Conservation (phyloP, 2,113 vertebrate genomes). For the Pterocles gutturalis region DNA sequence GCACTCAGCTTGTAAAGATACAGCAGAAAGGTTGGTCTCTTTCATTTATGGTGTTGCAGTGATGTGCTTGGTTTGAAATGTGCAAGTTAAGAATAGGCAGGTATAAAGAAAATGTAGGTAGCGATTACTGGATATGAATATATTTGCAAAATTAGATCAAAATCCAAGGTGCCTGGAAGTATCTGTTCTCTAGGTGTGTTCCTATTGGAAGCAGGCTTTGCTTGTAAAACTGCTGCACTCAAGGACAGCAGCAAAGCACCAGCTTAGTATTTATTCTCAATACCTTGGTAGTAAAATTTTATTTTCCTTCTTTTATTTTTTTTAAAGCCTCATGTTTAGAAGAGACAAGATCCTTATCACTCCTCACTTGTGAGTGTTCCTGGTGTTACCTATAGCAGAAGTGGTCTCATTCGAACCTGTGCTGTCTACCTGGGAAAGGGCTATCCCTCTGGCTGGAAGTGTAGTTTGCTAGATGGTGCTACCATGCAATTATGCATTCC, state of each 20-base stretch:
- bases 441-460: slow-evolving; percentile 36
- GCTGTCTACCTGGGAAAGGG: background rate
- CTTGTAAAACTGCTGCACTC: background rate
- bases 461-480: slow-evolving; percentile 31
- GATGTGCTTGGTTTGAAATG: background rate
- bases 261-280: background rate
- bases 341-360: accelerated
- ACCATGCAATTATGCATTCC: slow-evolving; percentile 60
- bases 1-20: background rate
- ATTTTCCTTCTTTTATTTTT: background rate
- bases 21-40: background rate
- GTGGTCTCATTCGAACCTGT: background rate
- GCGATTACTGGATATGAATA: background rate
- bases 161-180: background rate
- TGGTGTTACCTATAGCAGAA: background rate
- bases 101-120: background rate
- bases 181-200: background rate
- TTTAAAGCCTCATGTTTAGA: background rate
- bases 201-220: background rate
- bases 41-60: background rate
- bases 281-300: background rate
- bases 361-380: background rate
- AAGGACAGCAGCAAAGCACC: background rate
- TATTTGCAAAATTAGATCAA: background rate
- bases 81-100: background rate